Evolutionary conservation across 2,113 vertebrate genomes (phyloP), one percentile per base, ranked within the genome.

Genomic region (Climacteris rufus): DNA sequence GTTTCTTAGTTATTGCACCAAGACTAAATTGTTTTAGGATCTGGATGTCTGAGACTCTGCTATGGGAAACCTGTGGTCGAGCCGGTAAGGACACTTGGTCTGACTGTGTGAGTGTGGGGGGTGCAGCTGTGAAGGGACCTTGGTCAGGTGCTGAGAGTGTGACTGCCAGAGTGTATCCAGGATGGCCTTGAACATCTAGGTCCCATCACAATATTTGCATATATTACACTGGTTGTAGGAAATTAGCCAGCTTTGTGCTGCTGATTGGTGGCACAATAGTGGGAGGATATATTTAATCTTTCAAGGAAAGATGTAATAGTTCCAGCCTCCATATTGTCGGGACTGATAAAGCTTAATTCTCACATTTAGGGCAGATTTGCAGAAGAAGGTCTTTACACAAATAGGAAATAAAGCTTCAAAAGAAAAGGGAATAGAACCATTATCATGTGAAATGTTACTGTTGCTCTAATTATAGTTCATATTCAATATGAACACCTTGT

Each of bases 401-500:
- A 65, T 76, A 95, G 88, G 83, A 97, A 94, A 96, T 92, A 92
- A 71, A 96, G 52, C 93, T 97, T 95, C 86, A 57, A 27, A 96
- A 83, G 88, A 91, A 96, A 96, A 94, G 57, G 53, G 68, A 94
- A 90, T 95, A 91, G 91, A 97, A 82, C 40, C 0, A 0, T 94
- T 95, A 87, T 87, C 71, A 59, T 80, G 91, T 82, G 90, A 97
- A 96, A 97, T 76, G 84, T 96, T 97, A 91, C 89, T 94, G 77
- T 94, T 96, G 63, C 72, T 98, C 87, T 97, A 97, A 97, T 97
- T 98, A 89, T 97, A 97, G 96, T 97, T 98, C 83, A 79, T 87
- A 95, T 96, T 93, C 96, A 96, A 94, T 98, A 98, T 96, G 92
- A 98, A 97, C 92, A 97, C 91, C 94, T 96, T 98, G 93, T 98